Percentiles rank a stretch among this genome's conserved stretches.
phyloP scores from a whole-genome alignment of 1,140 invertebrate genomes.

The Asbolus verrucosus region DNA sequence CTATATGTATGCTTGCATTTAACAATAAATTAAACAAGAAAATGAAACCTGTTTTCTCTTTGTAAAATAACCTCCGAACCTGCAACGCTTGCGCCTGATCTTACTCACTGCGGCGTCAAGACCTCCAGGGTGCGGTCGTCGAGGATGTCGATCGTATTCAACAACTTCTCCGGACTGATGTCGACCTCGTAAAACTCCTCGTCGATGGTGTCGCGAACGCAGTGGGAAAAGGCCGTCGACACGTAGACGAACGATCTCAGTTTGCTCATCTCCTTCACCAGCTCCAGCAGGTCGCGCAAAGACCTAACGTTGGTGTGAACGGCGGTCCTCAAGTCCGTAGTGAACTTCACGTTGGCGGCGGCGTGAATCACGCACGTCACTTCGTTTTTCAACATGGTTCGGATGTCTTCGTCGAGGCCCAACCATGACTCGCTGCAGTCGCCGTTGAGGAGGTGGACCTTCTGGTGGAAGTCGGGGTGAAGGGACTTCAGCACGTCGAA shows the following conservation, averaged over 20 bases:
- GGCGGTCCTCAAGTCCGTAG: not conserved
- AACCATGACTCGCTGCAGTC: not conserved
- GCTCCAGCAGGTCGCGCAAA: not conserved
- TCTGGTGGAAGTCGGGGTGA: conserved; percentile 2
- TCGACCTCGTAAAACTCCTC: conserved; percentile 68
- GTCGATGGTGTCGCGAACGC: conserved; percentile 62
- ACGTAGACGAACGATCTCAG: conserved; percentile 61
- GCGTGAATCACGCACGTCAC: conserved; percentile 8
- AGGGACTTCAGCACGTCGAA: not conserved
- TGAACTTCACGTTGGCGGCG: conserved; percentile 1
- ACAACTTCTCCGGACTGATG: conserved; percentile 65
- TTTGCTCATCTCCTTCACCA: conserved; percentile 16
- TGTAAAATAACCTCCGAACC: too few relatives aligned
- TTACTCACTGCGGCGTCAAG: conserved; percentile 58
- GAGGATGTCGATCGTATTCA: conserved; percentile 65
- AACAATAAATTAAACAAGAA: too few relatives aligned
- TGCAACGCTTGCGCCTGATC: too few relatives aligned
- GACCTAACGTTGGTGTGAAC: conserved; percentile 6
- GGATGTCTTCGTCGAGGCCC: not conserved
- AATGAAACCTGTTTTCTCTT: too few relatives aligned
- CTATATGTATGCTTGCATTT: too few relatives aligned
- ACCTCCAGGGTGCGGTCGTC: conserved; percentile 62
- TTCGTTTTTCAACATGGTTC: not conserved
- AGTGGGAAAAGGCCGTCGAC: conserved; percentile 76
- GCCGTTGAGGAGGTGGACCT: not conserved